Evolutionary conservation across 2,888 invertebrate species (phyloP).

Genomic region (Leucozona laternaria): DNA sequence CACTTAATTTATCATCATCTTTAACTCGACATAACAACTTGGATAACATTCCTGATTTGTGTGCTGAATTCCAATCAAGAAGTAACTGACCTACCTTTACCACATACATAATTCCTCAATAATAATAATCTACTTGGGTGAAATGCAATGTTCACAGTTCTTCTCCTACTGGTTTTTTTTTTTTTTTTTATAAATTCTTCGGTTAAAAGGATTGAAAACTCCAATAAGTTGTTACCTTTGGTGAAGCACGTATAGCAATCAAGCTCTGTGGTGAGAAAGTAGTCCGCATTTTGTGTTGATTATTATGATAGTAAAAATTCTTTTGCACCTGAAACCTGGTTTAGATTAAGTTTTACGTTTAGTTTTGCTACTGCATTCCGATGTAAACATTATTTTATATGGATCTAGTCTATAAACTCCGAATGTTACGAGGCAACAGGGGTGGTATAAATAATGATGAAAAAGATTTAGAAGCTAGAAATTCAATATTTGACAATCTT

Average conservation of each 20-base stretch:
- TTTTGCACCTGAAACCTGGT: constrained; percentile 7
- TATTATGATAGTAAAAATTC: not conserved
- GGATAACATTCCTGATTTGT: not conserved
- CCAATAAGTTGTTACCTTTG: not conserved
- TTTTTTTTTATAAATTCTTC: not conserved
- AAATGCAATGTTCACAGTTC: not conserved
- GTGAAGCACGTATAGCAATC: not conserved
- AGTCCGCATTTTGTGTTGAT: not conserved
- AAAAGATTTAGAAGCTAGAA: not conserved
- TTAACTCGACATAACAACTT: not conserved
- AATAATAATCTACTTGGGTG: constrained; percentile 2
- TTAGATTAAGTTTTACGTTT: not conserved
- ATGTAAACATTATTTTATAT: not conserved
- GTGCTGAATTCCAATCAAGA: constrained; percentile 14
- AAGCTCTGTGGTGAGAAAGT: not conserved
- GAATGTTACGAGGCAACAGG: not conserved
- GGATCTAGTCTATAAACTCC: not conserved
- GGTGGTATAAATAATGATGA: not conserved
- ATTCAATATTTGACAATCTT: not conserved
- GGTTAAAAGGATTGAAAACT: not conserved
- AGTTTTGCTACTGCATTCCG: not conserved
- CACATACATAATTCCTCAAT: not conserved
- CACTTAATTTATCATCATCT: not conserved
- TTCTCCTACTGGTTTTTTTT: not conserved
- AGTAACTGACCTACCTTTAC: constrained; percentile 7